phyloP scores from a whole-genome alignment of 2,113 vertebrate species.

The Alexandromys fortis region DNA sequence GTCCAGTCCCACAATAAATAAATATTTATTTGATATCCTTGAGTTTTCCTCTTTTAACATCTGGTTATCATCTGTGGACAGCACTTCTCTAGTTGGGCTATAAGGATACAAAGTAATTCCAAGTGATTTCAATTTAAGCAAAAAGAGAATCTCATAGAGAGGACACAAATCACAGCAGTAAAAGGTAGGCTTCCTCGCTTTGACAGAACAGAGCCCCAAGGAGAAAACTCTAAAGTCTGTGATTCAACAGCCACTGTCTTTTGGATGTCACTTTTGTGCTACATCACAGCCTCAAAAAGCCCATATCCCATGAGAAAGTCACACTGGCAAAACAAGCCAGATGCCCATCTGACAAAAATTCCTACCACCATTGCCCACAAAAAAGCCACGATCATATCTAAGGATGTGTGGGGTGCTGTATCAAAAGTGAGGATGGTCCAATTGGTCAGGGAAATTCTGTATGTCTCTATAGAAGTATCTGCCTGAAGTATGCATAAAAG shows the following conservation, averaged over 20 bases:
- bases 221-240: background rate
- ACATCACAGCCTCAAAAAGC: background rate
- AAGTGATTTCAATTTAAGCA: background rate
- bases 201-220: background rate
- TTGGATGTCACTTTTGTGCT: background rate
- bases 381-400: background rate
- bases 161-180: background rate
- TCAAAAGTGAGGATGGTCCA: background rate
- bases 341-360: background rate
- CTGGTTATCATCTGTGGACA: background rate
- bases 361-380: background rate
- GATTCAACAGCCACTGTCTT: background rate
- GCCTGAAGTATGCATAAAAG: background rate
- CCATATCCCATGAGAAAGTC: background rate
- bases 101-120: background rate
- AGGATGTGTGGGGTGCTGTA: background rate
- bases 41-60: background rate
- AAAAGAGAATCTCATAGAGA: conserved; percentile 8
- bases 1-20: background rate
- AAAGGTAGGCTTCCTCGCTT: background rate
- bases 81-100: background rate
- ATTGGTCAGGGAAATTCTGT: background rate
- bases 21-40: background rate
- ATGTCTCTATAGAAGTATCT: background rate
- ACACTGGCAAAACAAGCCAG: background rate